Evolutionary conservation across 2,113 vertebrate genomes (phyloP), one percentile per base, ranked within the genome.

Genomic region (Seriola aureovittata): DNA sequence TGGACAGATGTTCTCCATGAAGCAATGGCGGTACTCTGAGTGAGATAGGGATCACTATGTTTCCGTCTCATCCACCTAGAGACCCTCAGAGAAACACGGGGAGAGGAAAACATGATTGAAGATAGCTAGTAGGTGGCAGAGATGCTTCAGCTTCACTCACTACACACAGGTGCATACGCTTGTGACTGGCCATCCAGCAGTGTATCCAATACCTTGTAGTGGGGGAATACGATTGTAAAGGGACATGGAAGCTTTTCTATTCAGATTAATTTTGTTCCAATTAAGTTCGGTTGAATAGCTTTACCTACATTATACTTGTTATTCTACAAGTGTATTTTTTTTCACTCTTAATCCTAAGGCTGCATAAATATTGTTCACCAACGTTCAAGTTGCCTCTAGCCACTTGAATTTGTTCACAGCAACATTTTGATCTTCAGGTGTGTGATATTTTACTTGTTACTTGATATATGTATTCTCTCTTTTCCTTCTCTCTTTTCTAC

Each of bases 11-110:
- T 80, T 73, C 60, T 48, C 52, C 38, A 46, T 52, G 60, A 52
- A 34, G 48, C n/a, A 17, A 71, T 6, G 23, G 44, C 42, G 21
- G 59, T 34, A 57, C 55, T 46, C 29, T 21, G 50, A 79, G 64
- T 80, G 58, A 81, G 80, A 88, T 71, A 71, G 65, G 42, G 78
- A 75, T 65, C 72, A 4, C 60, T 32, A 10, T 58, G 74, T 81
- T n/a, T 81, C 65, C 78, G 78, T 90, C 78, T 75, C 40, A 68
- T 42, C 55, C 59, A 77, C 67, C 46, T 32, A 50, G 42, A 65
- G 40, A 60, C 29, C 42, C 69, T 69, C 42, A 73, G 48, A 75
- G 55, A 32, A 63, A 52, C 70, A 12, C 17, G 71, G 29, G 23
- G 64, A 75, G 64, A 62, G 9, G 0, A 54, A 81, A 74, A 59